Base-by-base conservation (phyloP, 2,113 vertebrate species). In the Zeus faber region DNA sequence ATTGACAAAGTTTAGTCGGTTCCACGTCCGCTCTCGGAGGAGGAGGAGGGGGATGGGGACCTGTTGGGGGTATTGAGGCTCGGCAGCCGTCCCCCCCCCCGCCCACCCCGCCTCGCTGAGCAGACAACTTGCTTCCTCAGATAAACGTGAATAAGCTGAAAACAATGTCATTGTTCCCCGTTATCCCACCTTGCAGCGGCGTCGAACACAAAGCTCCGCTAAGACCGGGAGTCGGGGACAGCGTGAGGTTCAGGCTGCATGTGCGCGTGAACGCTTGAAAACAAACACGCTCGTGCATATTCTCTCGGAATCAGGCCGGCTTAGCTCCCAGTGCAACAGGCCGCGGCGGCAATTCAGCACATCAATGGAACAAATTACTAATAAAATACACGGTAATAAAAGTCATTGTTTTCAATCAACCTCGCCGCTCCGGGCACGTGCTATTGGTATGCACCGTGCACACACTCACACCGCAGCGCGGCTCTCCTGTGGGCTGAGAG, bases 71-170 rank as follows among this genome's bases (percentile, higher is more conserved):
- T 64, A 70, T 62, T 22, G 35, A 54, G 59, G 49, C 58, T 69
- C 59, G 8, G n/a, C n/a, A n/a, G n/a, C n/a, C n/a, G n/a, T n/a
- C n/a, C n/a, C n/a, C n/a, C n/a, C n/a, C n/a, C n/a, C n/a, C n/a
- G 58, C 10, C 54, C 14, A 49, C 56, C 59, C 40, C 64, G 61
- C 41, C 54, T 49, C 54, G 50, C 62, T 67, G 65, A 20, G 65
- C 62, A 67, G 70, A 60, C 82, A 79, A 82, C 86, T 87, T 84
- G 68, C 84, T 82, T 76, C 53, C 60, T 57, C 49, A 60, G 78
- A 82, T 83, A 81, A 83, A 87, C 81, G 80, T 85, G 85, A 88
- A 85, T 79, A 85, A 77, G 66, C 74, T 64, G 59, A 73, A 76
- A 60, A 9, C 78, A 74, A 78, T 84, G 86, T 82, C 84, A 87